Evolutionary conservation across 2,888 invertebrate genomes (phyloP), one percentile per base, ranked within the genome.

Genomic region (Myathropa florea): DNA sequence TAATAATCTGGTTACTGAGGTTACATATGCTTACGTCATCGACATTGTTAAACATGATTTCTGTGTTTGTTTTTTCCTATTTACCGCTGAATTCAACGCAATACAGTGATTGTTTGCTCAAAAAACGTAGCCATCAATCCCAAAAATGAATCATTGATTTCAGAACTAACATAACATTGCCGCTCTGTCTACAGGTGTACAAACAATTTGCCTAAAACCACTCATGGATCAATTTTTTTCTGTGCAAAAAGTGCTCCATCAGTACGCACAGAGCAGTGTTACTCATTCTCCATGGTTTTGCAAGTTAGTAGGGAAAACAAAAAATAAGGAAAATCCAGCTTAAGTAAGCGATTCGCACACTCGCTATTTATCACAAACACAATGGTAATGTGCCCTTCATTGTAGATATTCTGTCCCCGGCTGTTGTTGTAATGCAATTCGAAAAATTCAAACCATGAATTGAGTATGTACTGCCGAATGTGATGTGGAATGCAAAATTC

Each of bases 401-500:
- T 61, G 80, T 53, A 60, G 70, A 65, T 76, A 70, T 53, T 71
- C 63, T 75, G 60, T 80, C 39, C 75, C 70, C 75, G 61, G 10
- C 60, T 36, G 61, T 75, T 75, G 70, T 70, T 64, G 57, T 24
- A 68, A 70, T 80, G 55, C 65, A 60, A 65, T 71, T 71, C 18
- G 23, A 75, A 70, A 71, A 75, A 79, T 36, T 70, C 39, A 64
- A 63, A 65, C 79, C 18, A 39, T 53, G 53, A 55, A 61, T 60
- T 46, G 46, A 18, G 46, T 46, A 46, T 46, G 46, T 18, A 18
- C 24, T 59, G 60, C 46, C 30, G 63, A 78, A 73, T 59, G 68
- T 70, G 68, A 70, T 70, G 53, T 68, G 24, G 60, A 73, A 64
- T 79, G 64, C 73, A 60, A 70, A 73, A 79, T 73, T 75, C 64